These are phyloP conservation scores for Autographa pulchrina DNA, from an alignment of 2,888 invertebrate species.

Conservation along the genomic window DNA sequence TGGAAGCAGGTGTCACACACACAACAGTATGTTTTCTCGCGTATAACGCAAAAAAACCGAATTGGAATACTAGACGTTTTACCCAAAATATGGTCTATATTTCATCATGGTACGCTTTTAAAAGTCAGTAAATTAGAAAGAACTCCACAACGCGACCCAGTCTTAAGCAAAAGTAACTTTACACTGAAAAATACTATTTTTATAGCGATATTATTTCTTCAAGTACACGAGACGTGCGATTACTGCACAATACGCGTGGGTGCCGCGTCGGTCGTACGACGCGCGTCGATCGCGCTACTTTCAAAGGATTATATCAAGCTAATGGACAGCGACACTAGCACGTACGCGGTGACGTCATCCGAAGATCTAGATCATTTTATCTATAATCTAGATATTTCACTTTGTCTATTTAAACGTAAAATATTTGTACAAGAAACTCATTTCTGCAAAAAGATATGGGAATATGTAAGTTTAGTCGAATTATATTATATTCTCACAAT, in stretches of 20 bases:
- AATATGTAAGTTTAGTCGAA: neutral
- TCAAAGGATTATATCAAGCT: neutral
- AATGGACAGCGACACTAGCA: constrained; percentile 2
- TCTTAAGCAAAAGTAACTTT: neutral
- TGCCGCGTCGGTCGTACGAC: neutral
- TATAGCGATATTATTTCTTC: neutral
- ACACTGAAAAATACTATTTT: neutral
- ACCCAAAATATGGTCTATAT: too few species aligned
- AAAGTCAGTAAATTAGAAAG: neutral
- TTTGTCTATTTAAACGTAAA: neutral
- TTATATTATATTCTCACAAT: too few species aligned
- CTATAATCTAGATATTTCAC: neutral
- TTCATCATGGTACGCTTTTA: too few species aligned
- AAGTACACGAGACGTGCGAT: neutral
- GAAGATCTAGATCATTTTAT: neutral
- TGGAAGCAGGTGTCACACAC: too few species aligned
- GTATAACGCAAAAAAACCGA: too few species aligned
- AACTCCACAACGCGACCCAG: neutral
- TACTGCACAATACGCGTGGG: neutral
- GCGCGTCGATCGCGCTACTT: neutral
- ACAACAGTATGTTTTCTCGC: too few species aligned
- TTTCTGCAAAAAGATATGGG: neutral
- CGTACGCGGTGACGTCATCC: neutral
- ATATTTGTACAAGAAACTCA: neutral
- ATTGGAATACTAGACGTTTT: too few species aligned